A percentile compares a stretch with the other conserved stretches of the same genome.
Evolutionary conservation across 2,888 invertebrate species (phyloP).

Genomic region (Lasioglossum calceatum): DNA sequence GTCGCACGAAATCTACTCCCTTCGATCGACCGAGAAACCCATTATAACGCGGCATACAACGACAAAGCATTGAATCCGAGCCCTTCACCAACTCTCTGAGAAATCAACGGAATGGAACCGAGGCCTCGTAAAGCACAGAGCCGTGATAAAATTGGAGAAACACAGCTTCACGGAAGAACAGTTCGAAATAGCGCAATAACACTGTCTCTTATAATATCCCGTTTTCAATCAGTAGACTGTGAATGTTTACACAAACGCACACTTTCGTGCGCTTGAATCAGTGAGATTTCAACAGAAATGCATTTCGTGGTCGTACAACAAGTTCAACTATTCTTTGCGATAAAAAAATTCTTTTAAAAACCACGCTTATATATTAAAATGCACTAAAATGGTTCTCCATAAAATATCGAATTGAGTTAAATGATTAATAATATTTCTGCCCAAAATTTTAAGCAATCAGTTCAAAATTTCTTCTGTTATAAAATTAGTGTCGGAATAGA

Average conservation of each 20-base stretch:
- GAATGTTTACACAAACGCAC: background rate
- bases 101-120: background rate
- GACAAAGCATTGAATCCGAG: background rate
- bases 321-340: too few species aligned
- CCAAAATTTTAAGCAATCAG: too few species aligned
- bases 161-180: background rate
- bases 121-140: background rate
- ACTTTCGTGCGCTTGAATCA: background rate
- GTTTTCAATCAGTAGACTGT: background rate
- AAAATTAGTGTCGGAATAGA: too few species aligned
- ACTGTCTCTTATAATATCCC: background rate
- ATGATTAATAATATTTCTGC: too few species aligned
- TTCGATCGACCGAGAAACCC: constrained; percentile 4
- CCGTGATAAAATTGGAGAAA: background rate
- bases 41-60: background rate
- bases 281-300: background rate
- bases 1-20: background rate
- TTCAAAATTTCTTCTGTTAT: too few species aligned
- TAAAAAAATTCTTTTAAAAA: too few species aligned
- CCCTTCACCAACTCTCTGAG: background rate
- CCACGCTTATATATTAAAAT: too few species aligned
- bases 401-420: too few species aligned
- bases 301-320: background rate
- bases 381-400: too few species aligned
- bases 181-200: background rate